Evolutionary conservation across 1,140 invertebrate genomes (phyloP), one percentile per base, ranked within the genome.

Genomic region (Tetraneura akinire): DNA sequence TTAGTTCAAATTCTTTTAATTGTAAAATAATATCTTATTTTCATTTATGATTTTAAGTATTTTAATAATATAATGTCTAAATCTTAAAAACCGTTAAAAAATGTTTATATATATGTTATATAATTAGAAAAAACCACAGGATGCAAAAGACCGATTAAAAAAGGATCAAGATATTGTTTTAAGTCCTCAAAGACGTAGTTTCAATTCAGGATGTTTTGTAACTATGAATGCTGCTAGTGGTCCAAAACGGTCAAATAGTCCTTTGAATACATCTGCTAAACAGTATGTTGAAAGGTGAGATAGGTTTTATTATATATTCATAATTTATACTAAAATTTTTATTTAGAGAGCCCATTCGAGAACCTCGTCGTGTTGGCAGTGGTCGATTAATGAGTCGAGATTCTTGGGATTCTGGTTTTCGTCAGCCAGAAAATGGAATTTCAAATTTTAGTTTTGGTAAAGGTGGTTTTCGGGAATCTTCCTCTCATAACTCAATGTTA

Each of bases 151-250:
- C 84, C 88, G 93, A 51, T 88, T 95, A 62, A 91, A 92, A 60
- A 92, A 93, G 84, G 93, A 94, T 84, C 91, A 91, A 84, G 92
- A 93, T 85, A 94, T 95, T 81, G 91, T 94, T 62, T 85, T 95
- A 71, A 93, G 92, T 84, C 94, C 94, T 57, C 93, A 94, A 84
- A 88, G 94, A 10, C 88, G 91, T 55, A 93, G 91, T 85, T 95
- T 95, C 87, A 93, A 92, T 82, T 92, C 92, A 16, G 94, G 94
- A 68, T 95, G 94, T 86, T 91, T 89, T 81, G 91, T 91, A 37
- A 88, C 74, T 32, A 71, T 62, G 29, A 81, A 80, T 51, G 57
- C 81, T 21, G 23, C 70, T 18, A 81, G 49, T 55, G 42, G 42
- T 10, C 81, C 83, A 62, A 82, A 83, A 73, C 80, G 57, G 55